phyloP scores from a whole-genome alignment of 2,888 invertebrate species.

The Hybos culiciformis region DNA sequence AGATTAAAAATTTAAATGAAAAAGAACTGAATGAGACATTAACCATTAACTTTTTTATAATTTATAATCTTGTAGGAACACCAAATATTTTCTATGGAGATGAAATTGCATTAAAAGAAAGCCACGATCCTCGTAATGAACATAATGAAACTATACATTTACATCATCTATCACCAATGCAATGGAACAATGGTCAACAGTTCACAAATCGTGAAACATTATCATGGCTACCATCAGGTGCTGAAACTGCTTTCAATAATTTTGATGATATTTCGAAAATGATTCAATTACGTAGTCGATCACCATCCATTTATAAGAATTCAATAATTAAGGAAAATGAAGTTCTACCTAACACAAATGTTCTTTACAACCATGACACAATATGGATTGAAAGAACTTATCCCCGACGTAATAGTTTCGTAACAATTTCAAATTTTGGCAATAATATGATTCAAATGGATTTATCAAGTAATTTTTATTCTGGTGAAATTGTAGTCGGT shows the following conservation, averaged over 20 bases:
- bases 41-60: too few relatives aligned
- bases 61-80: too few relatives aligned
- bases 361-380: constrained; percentile 49
- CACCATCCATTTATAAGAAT: constrained; percentile 61
- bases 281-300: constrained; percentile 43
- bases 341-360: constrained; percentile 50
- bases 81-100: constrained; percentile 84
- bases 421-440: constrained; percentile 62
- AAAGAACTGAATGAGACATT: too few relatives aligned
- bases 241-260: constrained; percentile 40
- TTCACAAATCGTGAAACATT: constrained; percentile 40
- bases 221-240: constrained; percentile 50
- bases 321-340: constrained; percentile 51
- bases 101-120: constrained; percentile 61
- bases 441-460: constrained; percentile 46
- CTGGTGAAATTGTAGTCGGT: constrained; percentile 39
- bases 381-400: constrained; percentile 65
- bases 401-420: constrained; percentile 62
- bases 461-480: constrained; percentile 61
- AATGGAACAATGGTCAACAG: constrained; percentile 40
- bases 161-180: constrained; percentile 58
- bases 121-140: constrained; percentile 43
- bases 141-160: constrained; percentile 45
- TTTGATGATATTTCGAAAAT: constrained; percentile 44
- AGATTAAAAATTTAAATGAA: too few relatives aligned